Base-by-base conservation (phyloP, 2,113 vertebrate species). In the Emydura subglobosa region DNA sequence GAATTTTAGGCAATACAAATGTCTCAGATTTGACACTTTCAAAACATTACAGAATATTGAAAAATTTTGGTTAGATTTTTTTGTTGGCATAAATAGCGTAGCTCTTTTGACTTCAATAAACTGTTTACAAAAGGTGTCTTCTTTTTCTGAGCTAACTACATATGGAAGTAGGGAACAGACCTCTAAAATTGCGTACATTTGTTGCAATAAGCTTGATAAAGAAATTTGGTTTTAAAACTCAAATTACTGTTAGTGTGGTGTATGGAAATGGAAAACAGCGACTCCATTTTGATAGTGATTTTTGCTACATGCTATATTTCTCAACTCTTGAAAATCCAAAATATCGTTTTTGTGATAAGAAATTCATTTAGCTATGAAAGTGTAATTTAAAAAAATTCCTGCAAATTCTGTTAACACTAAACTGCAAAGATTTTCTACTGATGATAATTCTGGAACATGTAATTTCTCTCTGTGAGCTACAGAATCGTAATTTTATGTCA, bases 191-290 rank as follows among this genome's bases (percentile, higher is more conserved):
- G 72, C 21, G 6, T 44, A 76, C 22, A 27, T 1, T 10, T 34
- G 83, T 29, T 87, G 31, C 92, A 74, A 68, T 83, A 87, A 61
- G 79, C 93, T 72, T 92, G 88, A 51, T 49, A 78, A 57, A 34
- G 74, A 44, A 3, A 68, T 34, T 25, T 81, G 13, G 5, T 61
- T 53, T 86, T 87, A 81, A 49, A 92, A 95, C 61, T 94, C 10
- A 89, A 87, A 89, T 79, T 86, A n/a, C 3, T 82, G 84, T 65
- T 90, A 0, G 65, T 89, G 83, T 91, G n/a, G 51, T 85, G 1
- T 72, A 79, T 82, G 53, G 82, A 27, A 87, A 14, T 68, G 3
- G 39, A 68, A 50, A 29, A 6, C 55, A 2, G 31, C 13, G 59
- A 61, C 59, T 68, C 85, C 8, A 51, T 92, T 49, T 11, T 72